Conservation (phyloP, 2,113 vertebrate genomes). For the Corythaeola cristata region DNA sequence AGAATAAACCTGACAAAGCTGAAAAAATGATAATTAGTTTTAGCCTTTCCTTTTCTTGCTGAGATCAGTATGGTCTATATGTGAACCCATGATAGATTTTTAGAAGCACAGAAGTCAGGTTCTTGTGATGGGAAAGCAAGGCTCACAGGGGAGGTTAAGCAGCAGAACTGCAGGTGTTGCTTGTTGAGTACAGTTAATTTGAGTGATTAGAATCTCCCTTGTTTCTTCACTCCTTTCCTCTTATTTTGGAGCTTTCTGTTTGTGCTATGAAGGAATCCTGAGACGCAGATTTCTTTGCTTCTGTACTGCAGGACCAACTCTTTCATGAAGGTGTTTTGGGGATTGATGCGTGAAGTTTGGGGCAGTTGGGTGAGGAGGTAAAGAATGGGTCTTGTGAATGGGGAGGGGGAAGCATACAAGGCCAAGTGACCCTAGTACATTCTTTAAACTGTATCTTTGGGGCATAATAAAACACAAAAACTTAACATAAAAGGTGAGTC, state of each 20-base stretch:
- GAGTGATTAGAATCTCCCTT: background rate
- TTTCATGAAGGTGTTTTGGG: background rate
- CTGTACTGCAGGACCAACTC: too few species aligned
- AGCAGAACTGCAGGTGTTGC: background rate
- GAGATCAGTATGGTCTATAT: background rate
- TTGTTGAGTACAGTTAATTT: background rate
- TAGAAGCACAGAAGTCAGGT: background rate
- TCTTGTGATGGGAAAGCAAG: background rate
- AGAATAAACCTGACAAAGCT: background rate
- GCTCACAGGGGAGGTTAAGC: rapidly evolving
- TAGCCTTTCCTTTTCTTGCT: background rate
- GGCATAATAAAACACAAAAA: background rate
- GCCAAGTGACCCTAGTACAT: background rate
- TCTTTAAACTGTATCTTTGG: background rate
- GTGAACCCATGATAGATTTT: background rate
- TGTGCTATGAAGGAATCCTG: background rate
- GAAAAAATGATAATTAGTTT: background rate
- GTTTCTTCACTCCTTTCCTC: background rate
- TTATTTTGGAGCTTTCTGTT: background rate
- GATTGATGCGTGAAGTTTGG: background rate
- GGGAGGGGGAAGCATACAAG: background rate
- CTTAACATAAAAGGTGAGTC: background rate
- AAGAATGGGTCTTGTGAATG: background rate
- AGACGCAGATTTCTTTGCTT: background rate
- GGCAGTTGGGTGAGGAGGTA: background rate